Evolutionary conservation across 1,140 invertebrate species (phyloP), one percentile per base, ranked within the genome.

Genomic region (Hesperophylax magnus): DNA sequence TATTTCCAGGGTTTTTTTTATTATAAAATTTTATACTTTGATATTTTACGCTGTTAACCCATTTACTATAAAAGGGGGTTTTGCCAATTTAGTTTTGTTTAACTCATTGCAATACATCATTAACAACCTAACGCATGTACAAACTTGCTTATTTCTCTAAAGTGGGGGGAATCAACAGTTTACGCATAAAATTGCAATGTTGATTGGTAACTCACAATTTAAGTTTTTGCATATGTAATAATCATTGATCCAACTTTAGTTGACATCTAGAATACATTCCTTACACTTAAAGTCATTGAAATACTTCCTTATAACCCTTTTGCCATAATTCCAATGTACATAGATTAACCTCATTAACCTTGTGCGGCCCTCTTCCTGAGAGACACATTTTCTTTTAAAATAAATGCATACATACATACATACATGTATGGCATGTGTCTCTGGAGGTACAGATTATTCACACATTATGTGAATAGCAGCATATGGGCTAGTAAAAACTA

Each of bases 1-100:
- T 60, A 34, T 65, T 71, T 56, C 63, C 65, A 79, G 77, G 65
- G 77, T 79, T 79, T 71, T 79, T 78, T 79, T 79, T 58, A 71
- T 69, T 78, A 54, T 79, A 11, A 58, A 18, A 67, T 79, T 79
- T 56, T 34, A 54, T 79, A 78, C 58, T 78, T 60, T 79, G 22
- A 65, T 58, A 67, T 78, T 63, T 78, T 78, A 78, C 24, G 39
- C 39, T 78, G 76, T 78, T 78, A 47, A 78, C 22, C 52, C 71
- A 24, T 74, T 18, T 56, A 56, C 69, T 24, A 22, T 24, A 17
- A 20, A 53, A 20, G 14, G 24, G 54, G 9, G 1, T 74, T 54
- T 65, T 65, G 61, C n/a, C 58, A 61, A 47, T 47, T 47, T 14
- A 47, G 58, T 61, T 61, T 54, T 39, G 14, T 72, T 72, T 52